phyloP scores from a whole-genome alignment of 2,113 vertebrate genomes.

The Empidonax traillii region DNA sequence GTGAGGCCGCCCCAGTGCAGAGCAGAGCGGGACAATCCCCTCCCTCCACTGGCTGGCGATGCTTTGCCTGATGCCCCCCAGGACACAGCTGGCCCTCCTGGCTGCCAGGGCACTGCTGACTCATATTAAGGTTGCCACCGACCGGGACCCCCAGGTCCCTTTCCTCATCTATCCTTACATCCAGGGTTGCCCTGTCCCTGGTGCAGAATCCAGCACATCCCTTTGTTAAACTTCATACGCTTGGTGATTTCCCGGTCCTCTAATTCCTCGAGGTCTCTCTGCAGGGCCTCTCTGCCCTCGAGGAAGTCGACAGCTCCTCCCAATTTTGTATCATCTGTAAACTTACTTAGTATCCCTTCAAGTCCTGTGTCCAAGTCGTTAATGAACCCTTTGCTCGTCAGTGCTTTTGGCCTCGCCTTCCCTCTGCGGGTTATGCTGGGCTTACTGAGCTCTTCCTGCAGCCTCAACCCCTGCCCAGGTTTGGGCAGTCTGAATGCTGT shows the following conservation, averaged over 20 bases:
- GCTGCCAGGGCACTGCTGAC: background rate
- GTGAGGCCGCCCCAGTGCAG: fast-evolving
- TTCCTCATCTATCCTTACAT: too few species aligned
- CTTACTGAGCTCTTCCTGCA: fast-evolving
- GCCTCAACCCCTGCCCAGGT: fast-evolving
- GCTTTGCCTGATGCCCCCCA: background rate
- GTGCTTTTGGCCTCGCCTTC: fast-evolving
- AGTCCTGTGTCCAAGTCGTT: background rate
- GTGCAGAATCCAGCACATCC: fast-evolving
- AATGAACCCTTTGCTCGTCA: background rate
- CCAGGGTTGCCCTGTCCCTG: background rate
- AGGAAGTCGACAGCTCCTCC: background rate
- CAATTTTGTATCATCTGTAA: background rate
- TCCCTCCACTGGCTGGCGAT: fast-evolving
- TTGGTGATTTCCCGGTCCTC: background rate
- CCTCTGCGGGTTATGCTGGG: fast-evolving
- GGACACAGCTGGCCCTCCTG: background rate
- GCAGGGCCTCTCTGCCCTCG: background rate
- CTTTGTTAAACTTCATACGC: too few species aligned
- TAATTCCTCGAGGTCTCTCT: background rate
- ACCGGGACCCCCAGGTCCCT: too few species aligned
- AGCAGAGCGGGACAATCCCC: background rate
- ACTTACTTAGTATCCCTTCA: background rate
- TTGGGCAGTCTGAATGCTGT: background rate
- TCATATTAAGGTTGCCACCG: fast-evolving